phyloP scores from a whole-genome alignment of 1,140 invertebrate species.

The Calephelis virginiensis region DNA sequence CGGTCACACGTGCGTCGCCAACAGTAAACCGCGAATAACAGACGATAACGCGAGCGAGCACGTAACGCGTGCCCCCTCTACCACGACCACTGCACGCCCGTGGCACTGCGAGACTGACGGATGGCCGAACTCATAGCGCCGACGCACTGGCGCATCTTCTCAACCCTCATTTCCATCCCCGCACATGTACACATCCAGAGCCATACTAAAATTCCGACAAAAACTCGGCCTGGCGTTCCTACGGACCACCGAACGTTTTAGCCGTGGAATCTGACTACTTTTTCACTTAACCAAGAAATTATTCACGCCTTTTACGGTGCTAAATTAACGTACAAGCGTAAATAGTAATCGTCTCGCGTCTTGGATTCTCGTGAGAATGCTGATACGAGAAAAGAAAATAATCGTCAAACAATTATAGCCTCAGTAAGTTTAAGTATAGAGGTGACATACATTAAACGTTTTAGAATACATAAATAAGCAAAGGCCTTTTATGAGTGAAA shows the following conservation, averaged over 20 bases:
- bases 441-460: conserved; percentile 12
- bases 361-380: conserved; percentile 53
- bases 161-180: conserved; percentile 50
- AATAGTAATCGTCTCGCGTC: conserved; percentile 43
- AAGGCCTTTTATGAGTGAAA: conserved; percentile 7
- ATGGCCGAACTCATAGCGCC: conserved; percentile 34
- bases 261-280: conserved; percentile 53
- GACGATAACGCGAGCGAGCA: conserved; percentile 42
- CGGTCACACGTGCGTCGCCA: conserved; percentile 65
- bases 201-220: conserved; percentile 38
- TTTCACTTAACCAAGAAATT: conserved; percentile 59
- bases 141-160: conserved; percentile 44
- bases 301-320: conserved; percentile 66
- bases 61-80: conserved; percentile 46
- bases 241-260: conserved; percentile 39
- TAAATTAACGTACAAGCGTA: conserved; percentile 58
- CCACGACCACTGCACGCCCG: conserved; percentile 60
- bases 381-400: conserved; percentile 33
- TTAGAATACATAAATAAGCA: neutral
- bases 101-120: conserved; percentile 64
- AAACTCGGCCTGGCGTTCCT: conserved; percentile 38
- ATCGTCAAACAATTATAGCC: conserved; percentile 31
- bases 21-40: conserved; percentile 64
- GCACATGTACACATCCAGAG: conserved; percentile 24
- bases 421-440: conserved; percentile 9